Evolutionary conservation across 2,797 vertebrate species (phyloP).

Genomic region (Luscinia luscinia): DNA sequence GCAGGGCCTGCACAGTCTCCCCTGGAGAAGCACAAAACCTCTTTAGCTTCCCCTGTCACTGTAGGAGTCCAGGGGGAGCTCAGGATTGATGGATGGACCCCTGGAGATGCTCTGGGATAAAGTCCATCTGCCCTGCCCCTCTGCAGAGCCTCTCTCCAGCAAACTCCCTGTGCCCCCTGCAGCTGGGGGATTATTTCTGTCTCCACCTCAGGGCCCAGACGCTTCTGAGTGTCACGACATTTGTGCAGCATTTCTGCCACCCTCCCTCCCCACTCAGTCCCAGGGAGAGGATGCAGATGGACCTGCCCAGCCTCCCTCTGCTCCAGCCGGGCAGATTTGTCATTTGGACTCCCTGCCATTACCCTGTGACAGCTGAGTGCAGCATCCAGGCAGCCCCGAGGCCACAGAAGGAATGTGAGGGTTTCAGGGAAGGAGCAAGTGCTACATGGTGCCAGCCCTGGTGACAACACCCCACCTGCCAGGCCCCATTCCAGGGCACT

Average conservation of each 20-base stretch:
- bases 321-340: background rate
- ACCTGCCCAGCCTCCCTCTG: background rate
- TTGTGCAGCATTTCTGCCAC: background rate
- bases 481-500: background rate
- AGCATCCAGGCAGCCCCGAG: slow-evolving; percentile 10
- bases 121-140: background rate
- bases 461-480: slow-evolving; percentile 16
- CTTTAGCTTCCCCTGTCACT: background rate
- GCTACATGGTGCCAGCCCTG: background rate
- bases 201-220: background rate
- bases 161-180: background rate
- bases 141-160: background rate
- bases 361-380: slow-evolving; percentile 29
- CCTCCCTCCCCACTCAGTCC: background rate
- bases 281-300: slow-evolving; percentile 22
- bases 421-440: background rate
- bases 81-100: slow-evolving; percentile 1
- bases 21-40: background rate
- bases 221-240: background rate
- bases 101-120: background rate
- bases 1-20: background rate
- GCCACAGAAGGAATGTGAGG: background rate
- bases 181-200: slow-evolving; percentile 25
- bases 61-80: background rate
- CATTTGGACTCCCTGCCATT: background rate